A percentile compares a stretch with the other conserved stretches of the same genome.
Evolutionary conservation across 1,140 invertebrate species (phyloP).

Genomic region (Leguminivora glycinivorella): DNA sequence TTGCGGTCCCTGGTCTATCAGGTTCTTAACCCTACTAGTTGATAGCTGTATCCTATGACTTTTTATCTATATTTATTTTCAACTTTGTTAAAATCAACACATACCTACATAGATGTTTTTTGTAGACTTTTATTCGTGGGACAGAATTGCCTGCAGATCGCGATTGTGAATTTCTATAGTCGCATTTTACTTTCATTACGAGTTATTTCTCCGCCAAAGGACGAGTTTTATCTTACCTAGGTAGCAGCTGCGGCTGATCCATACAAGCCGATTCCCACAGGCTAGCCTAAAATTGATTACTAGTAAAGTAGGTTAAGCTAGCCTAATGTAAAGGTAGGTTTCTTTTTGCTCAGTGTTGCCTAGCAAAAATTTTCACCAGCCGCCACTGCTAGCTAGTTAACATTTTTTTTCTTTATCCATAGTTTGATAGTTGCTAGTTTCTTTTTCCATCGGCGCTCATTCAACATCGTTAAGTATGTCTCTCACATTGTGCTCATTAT

Average conservation of each 20-base stretch:
- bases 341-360: no score
- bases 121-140: no score
- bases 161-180: background rate
- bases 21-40: conserved; percentile 6
- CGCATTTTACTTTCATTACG: background rate
- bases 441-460: background rate
- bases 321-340: no score
- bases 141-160: no score
- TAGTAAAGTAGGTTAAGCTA: no score
- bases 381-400: no score
- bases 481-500: background rate
- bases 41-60: background rate
- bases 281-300: no score
- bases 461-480: background rate
- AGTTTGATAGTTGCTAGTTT: background rate
- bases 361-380: no score
- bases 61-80: background rate
- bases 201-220: conserved; percentile 1
- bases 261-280: no score
- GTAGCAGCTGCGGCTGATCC: no score
- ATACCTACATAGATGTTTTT: background rate
- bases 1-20: conserved; percentile 36
- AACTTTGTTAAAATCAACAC: background rate
- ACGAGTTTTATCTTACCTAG: background rate
- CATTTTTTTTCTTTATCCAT: background rate